Conservation (phyloP, 2,113 vertebrate species). For the Sclerurus mexicanus region DNA sequence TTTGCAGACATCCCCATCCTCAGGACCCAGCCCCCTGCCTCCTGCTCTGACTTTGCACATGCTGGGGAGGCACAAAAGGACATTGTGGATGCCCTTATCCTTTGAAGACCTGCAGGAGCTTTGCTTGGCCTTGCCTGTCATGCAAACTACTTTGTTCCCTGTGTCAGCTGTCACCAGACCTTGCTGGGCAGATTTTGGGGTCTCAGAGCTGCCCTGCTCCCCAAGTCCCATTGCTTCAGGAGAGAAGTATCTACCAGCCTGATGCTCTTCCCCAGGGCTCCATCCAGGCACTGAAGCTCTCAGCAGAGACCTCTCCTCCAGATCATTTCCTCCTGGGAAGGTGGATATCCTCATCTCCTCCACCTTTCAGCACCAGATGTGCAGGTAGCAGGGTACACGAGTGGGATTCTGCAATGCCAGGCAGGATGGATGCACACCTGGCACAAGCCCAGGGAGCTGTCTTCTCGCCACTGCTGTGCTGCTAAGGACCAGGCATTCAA, state of each 20-base stretch:
- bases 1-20: neutral
- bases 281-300: neutral
- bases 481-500: neutral
- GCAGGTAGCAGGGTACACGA: fast-evolving
- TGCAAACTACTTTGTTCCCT: neutral
- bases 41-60: fast-evolving
- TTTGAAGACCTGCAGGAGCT: fast-evolving
- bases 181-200: neutral
- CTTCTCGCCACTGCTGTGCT: fast-evolving
- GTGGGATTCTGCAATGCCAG: neutral
- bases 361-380: neutral
- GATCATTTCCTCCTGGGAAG: neutral
- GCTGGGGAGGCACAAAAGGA: neutral
- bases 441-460: slow-evolving; percentile 46
- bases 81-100: neutral
- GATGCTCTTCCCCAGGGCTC: neutral
- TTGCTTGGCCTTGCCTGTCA: neutral
- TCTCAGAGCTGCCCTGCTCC: neutral
- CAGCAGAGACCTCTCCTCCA: neutral
- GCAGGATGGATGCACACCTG: neutral
- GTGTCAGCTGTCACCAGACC: neutral
- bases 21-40: neutral
- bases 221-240: neutral
- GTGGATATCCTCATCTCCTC: fast-evolving
- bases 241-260: neutral